Conservation (phyloP, 2,888 invertebrate species). For the Meta bourneti region DNA sequence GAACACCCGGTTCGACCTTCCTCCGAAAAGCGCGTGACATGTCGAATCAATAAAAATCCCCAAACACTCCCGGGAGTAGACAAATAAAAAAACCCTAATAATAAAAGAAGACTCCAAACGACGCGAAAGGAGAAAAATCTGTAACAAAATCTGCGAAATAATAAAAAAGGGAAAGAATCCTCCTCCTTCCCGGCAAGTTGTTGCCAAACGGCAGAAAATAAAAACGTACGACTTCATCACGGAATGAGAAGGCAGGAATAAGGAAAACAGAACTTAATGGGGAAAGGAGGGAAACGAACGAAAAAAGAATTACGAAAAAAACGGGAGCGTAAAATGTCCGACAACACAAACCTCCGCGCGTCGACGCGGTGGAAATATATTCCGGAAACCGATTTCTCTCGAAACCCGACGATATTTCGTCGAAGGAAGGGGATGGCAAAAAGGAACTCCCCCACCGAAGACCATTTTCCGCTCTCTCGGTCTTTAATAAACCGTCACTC, state of each 20-base stretch:
- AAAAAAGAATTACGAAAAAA: too few species aligned
- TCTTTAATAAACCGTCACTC: slow-evolving; percentile 52
- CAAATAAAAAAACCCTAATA: background rate
- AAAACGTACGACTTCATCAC: slow-evolving; percentile 1
- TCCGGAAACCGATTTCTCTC: slow-evolving; percentile 49
- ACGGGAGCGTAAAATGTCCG: background rate
- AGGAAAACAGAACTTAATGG: background rate
- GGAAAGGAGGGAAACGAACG: background rate
- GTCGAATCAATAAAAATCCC: slow-evolving; percentile 23
- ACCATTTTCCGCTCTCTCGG: slow-evolving; percentile 46
- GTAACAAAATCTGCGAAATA: background rate
- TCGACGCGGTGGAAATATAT: slow-evolving; percentile 25
- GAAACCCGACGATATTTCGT: background rate
- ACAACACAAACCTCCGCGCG: background rate
- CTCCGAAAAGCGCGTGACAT: slow-evolving; percentile 5
- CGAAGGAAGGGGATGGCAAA: background rate
- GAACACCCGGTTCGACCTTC: background rate
- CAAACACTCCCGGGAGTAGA: background rate
- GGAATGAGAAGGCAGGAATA: slow-evolving; percentile 3
- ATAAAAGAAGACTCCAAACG: background rate
- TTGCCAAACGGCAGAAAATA: background rate
- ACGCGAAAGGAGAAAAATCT: background rate
- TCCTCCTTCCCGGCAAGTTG: background rate
- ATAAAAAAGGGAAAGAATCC: background rate
- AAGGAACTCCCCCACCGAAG: slow-evolving; percentile 28